Conservation (phyloP, 2,113 vertebrate genomes). For the Solenodon paradoxus region DNA sequence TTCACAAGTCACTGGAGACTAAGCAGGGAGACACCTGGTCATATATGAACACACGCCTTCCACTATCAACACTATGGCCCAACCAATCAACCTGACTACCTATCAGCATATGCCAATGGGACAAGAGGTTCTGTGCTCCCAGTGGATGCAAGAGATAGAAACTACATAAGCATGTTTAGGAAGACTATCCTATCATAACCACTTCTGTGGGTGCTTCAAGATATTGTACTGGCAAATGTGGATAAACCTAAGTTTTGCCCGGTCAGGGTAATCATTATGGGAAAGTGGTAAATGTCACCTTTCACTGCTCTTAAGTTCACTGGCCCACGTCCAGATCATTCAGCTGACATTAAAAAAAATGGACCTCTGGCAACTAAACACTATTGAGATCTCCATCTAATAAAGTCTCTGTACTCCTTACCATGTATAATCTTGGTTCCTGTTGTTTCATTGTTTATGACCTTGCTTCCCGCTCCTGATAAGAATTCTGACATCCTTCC, state of each 20-base stretch:
- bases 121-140: neutral
- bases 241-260: neutral
- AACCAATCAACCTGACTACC: neutral
- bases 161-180: neutral
- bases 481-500: neutral
- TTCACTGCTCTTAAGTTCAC: neutral
- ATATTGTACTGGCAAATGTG: neutral
- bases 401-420: neutral
- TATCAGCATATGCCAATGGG: accelerated
- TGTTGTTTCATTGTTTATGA: neutral
- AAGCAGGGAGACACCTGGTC: neutral
- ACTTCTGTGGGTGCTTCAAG: neutral
- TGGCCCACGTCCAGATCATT: neutral
- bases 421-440: neutral
- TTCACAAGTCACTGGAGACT: neutral
- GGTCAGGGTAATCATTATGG: neutral
- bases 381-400: neutral
- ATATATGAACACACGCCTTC: neutral
- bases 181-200: neutral
- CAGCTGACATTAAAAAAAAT: neutral
- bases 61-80: neutral
- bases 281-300: neutral
- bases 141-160: neutral
- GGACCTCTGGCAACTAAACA: neutral
- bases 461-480: neutral